Evolutionary conservation across 2,888 invertebrate species (phyloP), one percentile per base, ranked within the genome.

Genomic region (Dasysyrphus tricinctus): DNA sequence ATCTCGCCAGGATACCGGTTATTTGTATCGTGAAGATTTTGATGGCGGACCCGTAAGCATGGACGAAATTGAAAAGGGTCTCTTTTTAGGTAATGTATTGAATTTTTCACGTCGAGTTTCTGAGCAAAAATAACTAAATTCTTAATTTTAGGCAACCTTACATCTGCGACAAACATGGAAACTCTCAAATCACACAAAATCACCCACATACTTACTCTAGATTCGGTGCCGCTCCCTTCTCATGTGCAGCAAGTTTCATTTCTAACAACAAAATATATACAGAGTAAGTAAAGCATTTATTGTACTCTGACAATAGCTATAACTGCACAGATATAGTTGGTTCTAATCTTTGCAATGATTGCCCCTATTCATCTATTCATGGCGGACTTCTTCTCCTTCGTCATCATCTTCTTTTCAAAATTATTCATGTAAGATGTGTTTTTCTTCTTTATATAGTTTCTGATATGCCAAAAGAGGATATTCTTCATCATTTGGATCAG

Each of bases 401-500:
- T 57, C 39, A 76, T 65, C 42, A 75, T 44, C 37, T 42, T 34
- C 16, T 51, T 65, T 65, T 75, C 39, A 65, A 67, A 67, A 34
- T 16, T 19, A 39, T 80, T 70, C 37, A 47, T 63, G 12, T 81
- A 70, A 56, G 57, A 49, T 67, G 75, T 80, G 70, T 57, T 61
- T 56, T 51, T 74, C 7, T 34, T 61, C 29, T 61, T 44, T 19
- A 37, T 59, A 14, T 90, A 96, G 95, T 97, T 90, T 95, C 97
- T 1, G 97, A 97, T 93, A 95, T 96, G 91, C 96, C 97, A 0
- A 95, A 96, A 89, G 97, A 97, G 90, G 98, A 98, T 92, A 93
- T 98, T 49, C 93, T 98, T 54, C 95, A 95, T 88, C 95, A 96
- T 90, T 95, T 98, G 88, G 96, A 96, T 87, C 95, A 96, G 61